A percentile compares a stretch with the other conserved stretches of the same genome.
These are phyloP conservation scores for Oreochromis tanganicae DNA, from an alignment of 2,113 vertebrate species.

Conservation along the genomic window DNA sequence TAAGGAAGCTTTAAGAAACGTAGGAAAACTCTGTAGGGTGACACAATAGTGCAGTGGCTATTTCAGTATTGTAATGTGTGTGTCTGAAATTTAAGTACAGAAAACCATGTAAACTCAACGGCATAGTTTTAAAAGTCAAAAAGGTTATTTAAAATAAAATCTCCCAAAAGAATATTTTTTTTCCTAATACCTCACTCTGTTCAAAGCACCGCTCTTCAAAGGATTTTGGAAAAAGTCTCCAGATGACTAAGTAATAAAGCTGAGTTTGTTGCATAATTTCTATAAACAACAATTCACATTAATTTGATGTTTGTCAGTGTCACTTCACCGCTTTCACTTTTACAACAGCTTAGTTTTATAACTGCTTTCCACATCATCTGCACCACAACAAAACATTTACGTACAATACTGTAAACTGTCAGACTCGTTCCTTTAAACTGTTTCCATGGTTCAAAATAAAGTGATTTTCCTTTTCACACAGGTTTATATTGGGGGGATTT, in stretches of 20 bases:
- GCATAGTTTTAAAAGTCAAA: neutral
- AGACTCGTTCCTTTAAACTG: neutral
- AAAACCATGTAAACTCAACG: neutral
- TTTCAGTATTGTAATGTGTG: neutral
- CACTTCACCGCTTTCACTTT: neutral
- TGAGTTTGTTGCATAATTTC: conserved; percentile 23
- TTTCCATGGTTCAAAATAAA: neutral
- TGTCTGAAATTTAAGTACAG: neutral
- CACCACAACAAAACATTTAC: neutral
- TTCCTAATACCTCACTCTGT: conserved; percentile 28
- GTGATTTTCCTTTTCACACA: neutral
- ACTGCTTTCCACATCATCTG: neutral
- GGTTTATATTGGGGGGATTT: neutral
- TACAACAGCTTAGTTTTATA: neutral
- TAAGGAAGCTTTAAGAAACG: neutral
- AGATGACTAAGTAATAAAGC: conserved; percentile 40
- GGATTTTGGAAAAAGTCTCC: conserved; percentile 31
- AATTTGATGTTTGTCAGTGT: neutral
- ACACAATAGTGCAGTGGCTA: too few species aligned
- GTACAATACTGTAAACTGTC: neutral
- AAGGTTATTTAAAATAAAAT: neutral
- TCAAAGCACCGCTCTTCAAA: conserved; percentile 9
- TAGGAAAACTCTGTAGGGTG: neutral
- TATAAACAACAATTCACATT: conserved; percentile 19
- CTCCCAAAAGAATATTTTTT: conserved; percentile 29